Conservation (phyloP, 1,140 invertebrate genomes). For the Trichonephila clavipes region DNA sequence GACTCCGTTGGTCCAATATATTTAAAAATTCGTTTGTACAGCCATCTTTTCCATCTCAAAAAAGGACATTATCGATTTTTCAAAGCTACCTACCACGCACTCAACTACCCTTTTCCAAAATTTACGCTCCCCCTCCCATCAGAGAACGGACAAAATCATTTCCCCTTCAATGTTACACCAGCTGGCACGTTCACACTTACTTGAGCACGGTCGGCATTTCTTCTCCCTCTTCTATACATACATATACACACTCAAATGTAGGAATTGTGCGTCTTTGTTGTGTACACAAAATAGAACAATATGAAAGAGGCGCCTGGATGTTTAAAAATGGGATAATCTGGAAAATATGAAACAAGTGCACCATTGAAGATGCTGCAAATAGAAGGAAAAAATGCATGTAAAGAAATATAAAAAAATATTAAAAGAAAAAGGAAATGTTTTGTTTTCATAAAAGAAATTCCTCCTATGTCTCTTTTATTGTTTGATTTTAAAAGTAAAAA, state of each 20-base stretch:
- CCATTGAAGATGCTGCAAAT: neutral
- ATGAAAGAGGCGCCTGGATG: neutral
- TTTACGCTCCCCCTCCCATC: neutral
- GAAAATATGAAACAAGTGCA: neutral
- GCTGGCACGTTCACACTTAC: constrained; percentile 71
- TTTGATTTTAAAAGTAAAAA: no score
- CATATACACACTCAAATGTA: constrained; percentile 29
- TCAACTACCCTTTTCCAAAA: neutral
- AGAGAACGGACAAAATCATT: constrained; percentile 67
- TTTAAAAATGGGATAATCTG: constrained; percentile 12
- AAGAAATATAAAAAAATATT: neutral
- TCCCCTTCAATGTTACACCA: constrained; percentile 69
- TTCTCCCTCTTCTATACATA: constrained; percentile 15
- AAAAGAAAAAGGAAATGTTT: neutral
- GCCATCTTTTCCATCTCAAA: neutral
- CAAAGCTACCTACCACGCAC: neutral
- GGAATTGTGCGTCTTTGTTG: neutral
- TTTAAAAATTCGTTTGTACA: neutral
- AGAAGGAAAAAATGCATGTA: neutral
- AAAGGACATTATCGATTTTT: constrained; percentile 55
- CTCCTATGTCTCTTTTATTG: no score
- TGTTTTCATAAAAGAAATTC: no score
- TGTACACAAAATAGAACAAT: constrained; percentile 16
- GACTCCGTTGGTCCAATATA: neutral
- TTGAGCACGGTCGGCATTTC: constrained; percentile 58